phyloP scores from a whole-genome alignment of 2,113 vertebrate species.

The Oryzias celebensis region DNA sequence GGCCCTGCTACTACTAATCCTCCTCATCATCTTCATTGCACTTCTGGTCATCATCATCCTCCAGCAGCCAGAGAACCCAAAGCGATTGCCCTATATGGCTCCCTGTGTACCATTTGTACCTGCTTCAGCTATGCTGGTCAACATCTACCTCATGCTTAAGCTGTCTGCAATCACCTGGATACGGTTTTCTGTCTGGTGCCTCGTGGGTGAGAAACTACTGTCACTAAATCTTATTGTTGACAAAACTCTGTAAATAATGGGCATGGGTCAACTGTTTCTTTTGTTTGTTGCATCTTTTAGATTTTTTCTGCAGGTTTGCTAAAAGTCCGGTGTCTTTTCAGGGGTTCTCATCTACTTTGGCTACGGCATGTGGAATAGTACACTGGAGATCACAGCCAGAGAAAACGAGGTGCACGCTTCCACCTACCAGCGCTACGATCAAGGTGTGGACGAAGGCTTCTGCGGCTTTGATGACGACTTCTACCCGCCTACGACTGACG shows the following conservation, averaged over 20 bases:
- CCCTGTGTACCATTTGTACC: slow-evolving; percentile 96
- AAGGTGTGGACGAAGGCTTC: slow-evolving; percentile 90
- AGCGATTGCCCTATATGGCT: slow-evolving; percentile 97
- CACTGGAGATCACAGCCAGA: slow-evolving; percentile 89
- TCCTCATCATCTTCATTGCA: slow-evolving; percentile 49
- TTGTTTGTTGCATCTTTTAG: too few species aligned
- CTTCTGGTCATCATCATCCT: slow-evolving; percentile 88
- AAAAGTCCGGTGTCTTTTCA: slow-evolving; percentile 41
- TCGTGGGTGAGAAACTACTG: slow-evolving; percentile 83
- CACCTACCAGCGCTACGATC: slow-evolving; percentile 95
- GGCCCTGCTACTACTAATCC: slow-evolving; percentile 86
- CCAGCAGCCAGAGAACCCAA: slow-evolving; percentile 96
- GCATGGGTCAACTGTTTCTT: too few species aligned
- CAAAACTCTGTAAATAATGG: too few species aligned
- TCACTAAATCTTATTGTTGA: not conserved
- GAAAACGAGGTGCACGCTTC: slow-evolving; percentile 94
- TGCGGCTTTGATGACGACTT: slow-evolving; percentile 85
- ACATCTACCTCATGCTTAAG: slow-evolving; percentile 99
- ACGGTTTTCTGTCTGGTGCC: slow-evolving; percentile 95
- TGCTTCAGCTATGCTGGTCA: slow-evolving; percentile 94
- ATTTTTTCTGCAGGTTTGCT: too few species aligned
- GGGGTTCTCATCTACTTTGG: slow-evolving; percentile 98
- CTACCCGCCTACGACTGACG: slow-evolving; percentile 69
- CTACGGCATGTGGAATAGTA: slow-evolving; percentile 98
- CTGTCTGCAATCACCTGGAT: slow-evolving; percentile 97